These are phyloP conservation scores for Palythoa grandiflora DNA, from an alignment of 92 coral and sea anemone species.

Conservation along the genomic window DNA sequence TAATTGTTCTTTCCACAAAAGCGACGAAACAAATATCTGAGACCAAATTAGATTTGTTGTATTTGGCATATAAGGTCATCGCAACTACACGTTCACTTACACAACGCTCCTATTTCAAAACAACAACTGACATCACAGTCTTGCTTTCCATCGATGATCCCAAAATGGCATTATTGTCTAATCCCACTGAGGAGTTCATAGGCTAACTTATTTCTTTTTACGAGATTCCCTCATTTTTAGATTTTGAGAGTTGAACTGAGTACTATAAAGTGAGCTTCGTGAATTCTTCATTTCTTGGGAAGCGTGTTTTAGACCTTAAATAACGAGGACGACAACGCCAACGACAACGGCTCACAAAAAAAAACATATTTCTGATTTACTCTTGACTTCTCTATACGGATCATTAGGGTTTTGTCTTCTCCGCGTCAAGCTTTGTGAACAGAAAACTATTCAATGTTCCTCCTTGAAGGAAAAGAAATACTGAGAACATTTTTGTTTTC, in stretches of 20 bases:
- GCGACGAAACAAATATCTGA: too few species aligned
- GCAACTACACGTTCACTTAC: conserved; percentile 10
- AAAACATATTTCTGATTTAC: too few species aligned
- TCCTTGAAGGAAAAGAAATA: too few species aligned
- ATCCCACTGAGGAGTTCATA: background rate
- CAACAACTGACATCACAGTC: conserved; percentile 29
- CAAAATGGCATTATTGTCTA: conserved; percentile 25
- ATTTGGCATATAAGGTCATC: conserved; percentile 8
- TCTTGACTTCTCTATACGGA: too few species aligned
- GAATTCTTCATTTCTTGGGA: background rate
- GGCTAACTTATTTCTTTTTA: background rate
- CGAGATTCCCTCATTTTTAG: background rate
- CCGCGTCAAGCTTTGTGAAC: too few species aligned
- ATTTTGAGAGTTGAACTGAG: background rate
- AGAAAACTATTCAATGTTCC: too few species aligned
- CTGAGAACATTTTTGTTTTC: too few species aligned
- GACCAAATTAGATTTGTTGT: background rate
- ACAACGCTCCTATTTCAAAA: background rate
- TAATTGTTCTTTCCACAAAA: background rate
- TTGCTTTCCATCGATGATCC: background rate
- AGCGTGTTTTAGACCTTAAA: background rate
- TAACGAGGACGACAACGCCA: too few species aligned
- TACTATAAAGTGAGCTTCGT: background rate
- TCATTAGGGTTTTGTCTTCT: too few species aligned
- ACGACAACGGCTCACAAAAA: too few species aligned